Evolutionary conservation across 2,888 invertebrate genomes (phyloP), one percentile per base, ranked within the genome.

Genomic region (Nebria brevicollis): DNA sequence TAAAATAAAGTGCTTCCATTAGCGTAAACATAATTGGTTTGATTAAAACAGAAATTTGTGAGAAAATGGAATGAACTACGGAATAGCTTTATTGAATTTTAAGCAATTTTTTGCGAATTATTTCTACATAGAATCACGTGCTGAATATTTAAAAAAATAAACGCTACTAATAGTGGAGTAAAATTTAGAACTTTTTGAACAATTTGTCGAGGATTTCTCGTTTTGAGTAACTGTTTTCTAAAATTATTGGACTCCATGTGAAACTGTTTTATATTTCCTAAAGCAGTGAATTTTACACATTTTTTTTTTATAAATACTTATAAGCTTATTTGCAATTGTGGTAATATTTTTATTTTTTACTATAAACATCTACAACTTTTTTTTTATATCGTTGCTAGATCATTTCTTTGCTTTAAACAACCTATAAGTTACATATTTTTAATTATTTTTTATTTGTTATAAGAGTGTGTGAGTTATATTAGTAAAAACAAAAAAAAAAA

Each of bases 1-100:
- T 13, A 54, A 8, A 54, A 70, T 72, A 20, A 77, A 26, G 78
- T 78, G 78, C 78, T 78, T 78, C 78, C 78, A 78, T 73, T 78
- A 78, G 78, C 72, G 73, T 78, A 65, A 73, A 34, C 34, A 34
- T 34, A 41, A 34, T 68, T 34, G 70, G 4, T 2, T 20, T 11
- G 26, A 11, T 26, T 7, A 68, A 70, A 34, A 26, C 25, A 34
- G 34, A 26, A 70, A 20, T 20, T 70, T 70, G 54, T 54, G 4
- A 11, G 8, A 54, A 54, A 54, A 54, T 8, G 54, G 25, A 25
- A 25, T 66, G 4, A 20, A 66, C 7, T 66, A 15, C 15, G 13
- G 34, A 66, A 70, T 11, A 11, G 34, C 70, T 70, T 20, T 34
- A 25, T 26, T 26, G 34, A 6, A 68, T n/a, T 26, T 65, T 15